A percentile compares a stretch with the other conserved stretches of the same genome.
phyloP scores from a whole-genome alignment of 2,797 vertebrate species.

The Acipenser oxyrinchus region DNA sequence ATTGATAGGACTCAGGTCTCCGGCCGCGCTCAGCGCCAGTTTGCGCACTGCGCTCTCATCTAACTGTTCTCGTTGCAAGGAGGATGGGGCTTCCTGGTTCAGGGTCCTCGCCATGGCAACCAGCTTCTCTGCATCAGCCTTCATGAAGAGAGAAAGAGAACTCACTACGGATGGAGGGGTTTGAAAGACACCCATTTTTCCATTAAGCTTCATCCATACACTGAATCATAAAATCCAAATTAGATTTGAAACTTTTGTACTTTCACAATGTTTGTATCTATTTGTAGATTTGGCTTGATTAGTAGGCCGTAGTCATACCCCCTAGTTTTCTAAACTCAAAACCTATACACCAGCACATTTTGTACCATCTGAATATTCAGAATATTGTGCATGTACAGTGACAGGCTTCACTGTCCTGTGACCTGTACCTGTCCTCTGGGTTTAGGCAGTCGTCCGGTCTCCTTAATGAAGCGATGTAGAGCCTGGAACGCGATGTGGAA shows the following conservation, averaged over 20 bases:
- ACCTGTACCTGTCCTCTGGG: conserved; percentile 50
- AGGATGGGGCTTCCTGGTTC: conserved; percentile 22
- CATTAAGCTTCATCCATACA: no score
- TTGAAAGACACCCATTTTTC: no score
- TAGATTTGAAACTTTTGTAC: no score
- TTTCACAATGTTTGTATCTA: no score
- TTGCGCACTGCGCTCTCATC: conserved; percentile 56
- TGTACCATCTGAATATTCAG: no score
- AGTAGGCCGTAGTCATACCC: no score
- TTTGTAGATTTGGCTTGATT: no score
- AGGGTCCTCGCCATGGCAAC: conserved; percentile 46
- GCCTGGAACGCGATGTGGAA: conserved; percentile 75
- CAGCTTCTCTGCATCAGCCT: conserved; percentile 55
- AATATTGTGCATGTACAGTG: no score
- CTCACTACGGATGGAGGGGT: neutral
- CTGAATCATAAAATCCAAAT: no score
- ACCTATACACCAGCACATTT: no score
- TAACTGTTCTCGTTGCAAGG: conserved; percentile 32
- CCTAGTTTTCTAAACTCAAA: no score
- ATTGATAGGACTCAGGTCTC: conserved; percentile 71
- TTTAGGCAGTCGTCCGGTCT: conserved; percentile 45
- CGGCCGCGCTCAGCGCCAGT: conserved; percentile 62
- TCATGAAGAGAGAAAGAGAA: conserved; percentile 5
- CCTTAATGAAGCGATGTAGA: conserved; percentile 63
- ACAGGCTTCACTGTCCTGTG: no score